Evolutionary conservation across 2,113 vertebrate species (phyloP).

Genomic region (Emberiza fucata): DNA sequence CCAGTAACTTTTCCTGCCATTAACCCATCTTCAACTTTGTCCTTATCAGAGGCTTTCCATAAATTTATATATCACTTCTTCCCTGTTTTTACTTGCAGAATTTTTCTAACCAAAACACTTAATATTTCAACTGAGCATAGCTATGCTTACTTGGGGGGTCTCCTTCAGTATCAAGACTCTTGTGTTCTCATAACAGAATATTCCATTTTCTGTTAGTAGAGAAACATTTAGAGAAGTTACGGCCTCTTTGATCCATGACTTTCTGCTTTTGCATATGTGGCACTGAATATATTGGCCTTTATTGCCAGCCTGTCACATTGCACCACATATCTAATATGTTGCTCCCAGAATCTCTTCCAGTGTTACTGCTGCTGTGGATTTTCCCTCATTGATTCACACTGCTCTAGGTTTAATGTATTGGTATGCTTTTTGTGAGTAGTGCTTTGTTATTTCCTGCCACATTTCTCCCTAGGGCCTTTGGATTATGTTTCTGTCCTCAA

Average conservation of each 20-base stretch:
- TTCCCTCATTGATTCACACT: neutral
- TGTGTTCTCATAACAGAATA: neutral
- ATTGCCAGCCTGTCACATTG: neutral
- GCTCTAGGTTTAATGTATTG: neutral
- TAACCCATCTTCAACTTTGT: neutral
- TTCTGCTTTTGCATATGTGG: neutral
- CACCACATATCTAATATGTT: neutral
- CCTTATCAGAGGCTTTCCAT: neutral
- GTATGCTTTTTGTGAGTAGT: neutral
- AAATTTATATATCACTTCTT: neutral
- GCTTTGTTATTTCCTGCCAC: neutral
- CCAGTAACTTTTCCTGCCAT: neutral
- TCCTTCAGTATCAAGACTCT: neutral
- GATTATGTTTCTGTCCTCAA: slow-evolving; percentile 16
- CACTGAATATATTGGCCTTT: neutral
- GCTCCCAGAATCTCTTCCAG: neutral
- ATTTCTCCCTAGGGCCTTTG: slow-evolving; percentile 7
- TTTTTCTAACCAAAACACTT: neutral
- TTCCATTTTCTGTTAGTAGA: neutral
- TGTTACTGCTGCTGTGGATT: neutral
- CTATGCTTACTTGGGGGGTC: neutral
- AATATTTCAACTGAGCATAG: neutral
- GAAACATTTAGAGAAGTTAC: neutral
- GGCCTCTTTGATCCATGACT: neutral
- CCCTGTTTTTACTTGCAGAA: neutral